These are phyloP conservation scores for Riparia riparia DNA, from an alignment of 2,113 vertebrate genomes.

Conservation along the genomic window DNA sequence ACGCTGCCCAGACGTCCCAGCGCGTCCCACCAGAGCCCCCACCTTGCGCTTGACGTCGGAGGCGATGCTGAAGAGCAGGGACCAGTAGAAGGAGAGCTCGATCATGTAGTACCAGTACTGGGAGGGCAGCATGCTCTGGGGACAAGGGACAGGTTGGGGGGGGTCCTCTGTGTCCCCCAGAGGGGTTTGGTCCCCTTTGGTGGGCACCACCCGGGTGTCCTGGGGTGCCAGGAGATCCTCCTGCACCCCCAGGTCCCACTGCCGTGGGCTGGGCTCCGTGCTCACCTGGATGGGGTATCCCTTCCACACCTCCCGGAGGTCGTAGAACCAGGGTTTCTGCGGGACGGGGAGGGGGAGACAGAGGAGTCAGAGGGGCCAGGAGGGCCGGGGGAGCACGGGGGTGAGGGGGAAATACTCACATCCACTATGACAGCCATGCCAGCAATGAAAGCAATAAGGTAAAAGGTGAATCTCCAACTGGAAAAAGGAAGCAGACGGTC, in stretches of 20 bases:
- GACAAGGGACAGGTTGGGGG: background rate
- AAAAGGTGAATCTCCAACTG: slow-evolving; percentile 98
- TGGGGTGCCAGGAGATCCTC: background rate
- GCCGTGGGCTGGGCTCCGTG: rapidly evolving
- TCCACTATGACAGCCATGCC: slow-evolving; percentile 91
- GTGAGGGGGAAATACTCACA: slow-evolving; percentile 79
- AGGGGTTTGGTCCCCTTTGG: background rate
- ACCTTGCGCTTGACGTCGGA: slow-evolving; percentile 96
- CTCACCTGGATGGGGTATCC: slow-evolving; percentile 93
- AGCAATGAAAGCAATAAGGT: slow-evolving; percentile 93
- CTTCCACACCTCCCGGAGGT: slow-evolving; percentile 90
- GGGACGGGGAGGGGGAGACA: background rate
- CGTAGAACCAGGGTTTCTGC: slow-evolving; percentile 96
- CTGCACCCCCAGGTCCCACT: background rate
- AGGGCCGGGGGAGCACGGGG: background rate
- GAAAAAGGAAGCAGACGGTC: slow-evolving; percentile 78
- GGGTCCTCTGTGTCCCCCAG: rapidly evolving
- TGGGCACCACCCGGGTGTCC: rapidly evolving
- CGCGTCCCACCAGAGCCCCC: rapidly evolving
- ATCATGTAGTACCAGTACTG: slow-evolving; percentile 99
- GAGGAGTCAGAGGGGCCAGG: background rate
- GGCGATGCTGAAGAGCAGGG: slow-evolving; percentile 92
- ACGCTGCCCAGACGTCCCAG: rapidly evolving
- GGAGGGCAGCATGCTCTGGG: slow-evolving; percentile 83
- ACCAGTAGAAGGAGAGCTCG: slow-evolving; percentile 92